Percentiles rank a stretch among this genome's conserved stretches.
Evolutionary conservation across 2,888 invertebrate species (phyloP).

Genomic region (Cheilosia urbana): DNA sequence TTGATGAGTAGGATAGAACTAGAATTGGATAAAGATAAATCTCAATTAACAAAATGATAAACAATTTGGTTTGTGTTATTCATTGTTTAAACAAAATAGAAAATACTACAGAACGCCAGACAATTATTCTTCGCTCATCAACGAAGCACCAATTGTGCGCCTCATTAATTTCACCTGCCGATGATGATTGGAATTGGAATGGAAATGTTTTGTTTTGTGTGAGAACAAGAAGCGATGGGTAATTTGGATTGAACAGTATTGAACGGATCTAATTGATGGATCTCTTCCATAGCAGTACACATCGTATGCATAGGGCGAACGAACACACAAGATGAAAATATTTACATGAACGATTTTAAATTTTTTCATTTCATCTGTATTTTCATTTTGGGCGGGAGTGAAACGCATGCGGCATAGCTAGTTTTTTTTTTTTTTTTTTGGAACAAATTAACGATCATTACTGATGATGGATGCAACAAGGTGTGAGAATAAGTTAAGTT

Average conservation of each 20-base stretch:
- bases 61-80: conserved; percentile 58
- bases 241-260: conserved; percentile 73
- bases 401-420: neutral
- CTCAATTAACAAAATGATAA: conserved; percentile 67
- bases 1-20: conserved; percentile 69
- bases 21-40: conserved; percentile 58
- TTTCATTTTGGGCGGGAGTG: neutral
- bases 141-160: conserved; percentile 57
- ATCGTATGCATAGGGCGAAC: conserved; percentile 8
- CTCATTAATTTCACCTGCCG: conserved; percentile 65
- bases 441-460: conserved; percentile 10
- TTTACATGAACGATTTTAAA: conserved; percentile 29
- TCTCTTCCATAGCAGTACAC: conserved; percentile 40
- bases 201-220: conserved; percentile 6
- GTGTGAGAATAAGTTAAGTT: conserved; percentile 5
- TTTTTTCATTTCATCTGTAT: conserved; percentile 19
- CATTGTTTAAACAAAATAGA: conserved; percentile 61
- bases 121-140: conserved; percentile 68
- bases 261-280: conserved; percentile 56
- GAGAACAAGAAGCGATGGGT: conserved; percentile 59
- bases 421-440: neutral
- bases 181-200: conserved; percentile 44
- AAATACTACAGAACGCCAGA: conserved; percentile 48
- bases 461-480: conserved; percentile 8
- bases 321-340: conserved; percentile 38